phyloP scores from a whole-genome alignment of 1,140 invertebrate genomes.

The Bombus superbus region DNA sequence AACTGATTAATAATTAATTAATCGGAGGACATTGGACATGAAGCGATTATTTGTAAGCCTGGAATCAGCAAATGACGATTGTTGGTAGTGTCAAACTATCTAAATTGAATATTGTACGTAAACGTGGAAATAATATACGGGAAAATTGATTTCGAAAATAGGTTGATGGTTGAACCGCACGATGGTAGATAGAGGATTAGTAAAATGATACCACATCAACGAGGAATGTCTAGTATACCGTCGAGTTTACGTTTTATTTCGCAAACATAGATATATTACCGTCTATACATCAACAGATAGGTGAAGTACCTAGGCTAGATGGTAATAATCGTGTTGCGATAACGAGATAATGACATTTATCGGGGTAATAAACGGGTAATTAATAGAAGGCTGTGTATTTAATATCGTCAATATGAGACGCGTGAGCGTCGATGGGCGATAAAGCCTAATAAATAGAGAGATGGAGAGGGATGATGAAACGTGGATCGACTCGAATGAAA shows the following conservation, averaged over 20 bases:
- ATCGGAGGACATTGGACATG: too few species aligned
- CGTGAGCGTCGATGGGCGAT: neutral
- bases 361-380: slow-evolving; percentile 21
- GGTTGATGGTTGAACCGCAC: neutral
- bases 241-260: neutral
- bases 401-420: slow-evolving; percentile 1
- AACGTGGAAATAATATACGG: neutral
- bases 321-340: neutral
- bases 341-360: slow-evolving; percentile 8
- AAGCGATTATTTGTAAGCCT: neutral
- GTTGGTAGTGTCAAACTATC: neutral
- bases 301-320: neutral
- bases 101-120: neutral
- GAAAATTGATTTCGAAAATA: neutral
- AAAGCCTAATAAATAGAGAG: neutral
- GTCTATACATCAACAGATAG: too few species aligned
- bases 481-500: too few species aligned
- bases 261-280: neutral
- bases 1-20: neutral
- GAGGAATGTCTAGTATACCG: neutral
- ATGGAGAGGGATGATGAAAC: too few species aligned
- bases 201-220: neutral
- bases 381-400: slow-evolving; percentile 14
- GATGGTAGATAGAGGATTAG: neutral
- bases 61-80: neutral